A percentile compares a stretch with the other conserved stretches of the same genome.
Conservation (phyloP, 2,888 invertebrate genomes). For the Cosmia trapezina region DNA sequence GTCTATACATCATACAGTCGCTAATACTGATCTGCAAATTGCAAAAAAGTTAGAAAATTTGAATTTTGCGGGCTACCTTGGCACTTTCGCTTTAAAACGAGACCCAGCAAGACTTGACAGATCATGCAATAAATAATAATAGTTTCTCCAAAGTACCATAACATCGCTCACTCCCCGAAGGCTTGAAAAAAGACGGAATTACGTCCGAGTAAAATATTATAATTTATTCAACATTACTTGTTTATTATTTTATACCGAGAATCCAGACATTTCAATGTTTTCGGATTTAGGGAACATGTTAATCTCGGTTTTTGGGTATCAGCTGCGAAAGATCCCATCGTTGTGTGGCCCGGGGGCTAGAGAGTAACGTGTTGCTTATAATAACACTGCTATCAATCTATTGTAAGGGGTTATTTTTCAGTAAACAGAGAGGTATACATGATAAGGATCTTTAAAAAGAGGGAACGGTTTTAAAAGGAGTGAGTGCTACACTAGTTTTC, state of each 20-base stretch:
- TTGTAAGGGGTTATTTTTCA: slow-evolving; percentile 36
- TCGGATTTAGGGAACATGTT: slow-evolving; percentile 39
- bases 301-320: slow-evolving; percentile 52
- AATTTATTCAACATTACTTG: slow-evolving; percentile 47
- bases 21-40: too few species aligned
- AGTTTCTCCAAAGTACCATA: neutral
- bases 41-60: too few species aligned
- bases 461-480: neutral
- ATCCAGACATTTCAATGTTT: slow-evolving; percentile 27
- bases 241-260: slow-evolving; percentile 47
- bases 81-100: neutral
- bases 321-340: slow-evolving; percentile 52
- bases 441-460: slow-evolving; percentile 19
- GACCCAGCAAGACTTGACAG: neutral
- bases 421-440: slow-evolving; percentile 22
- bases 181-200: slow-evolving; percentile 15
- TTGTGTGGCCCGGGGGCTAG: slow-evolving; percentile 7
- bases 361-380: slow-evolving; percentile 51
- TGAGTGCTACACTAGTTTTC: neutral
- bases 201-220: slow-evolving; percentile 41
- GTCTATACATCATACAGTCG: too few species aligned
- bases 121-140: neutral
- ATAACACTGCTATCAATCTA: slow-evolving; percentile 45
- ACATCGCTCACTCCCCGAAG: neutral
- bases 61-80: too few species aligned